Base-by-base conservation (phyloP, 2,888 invertebrate genomes). In the Netelia inedita region DNA sequence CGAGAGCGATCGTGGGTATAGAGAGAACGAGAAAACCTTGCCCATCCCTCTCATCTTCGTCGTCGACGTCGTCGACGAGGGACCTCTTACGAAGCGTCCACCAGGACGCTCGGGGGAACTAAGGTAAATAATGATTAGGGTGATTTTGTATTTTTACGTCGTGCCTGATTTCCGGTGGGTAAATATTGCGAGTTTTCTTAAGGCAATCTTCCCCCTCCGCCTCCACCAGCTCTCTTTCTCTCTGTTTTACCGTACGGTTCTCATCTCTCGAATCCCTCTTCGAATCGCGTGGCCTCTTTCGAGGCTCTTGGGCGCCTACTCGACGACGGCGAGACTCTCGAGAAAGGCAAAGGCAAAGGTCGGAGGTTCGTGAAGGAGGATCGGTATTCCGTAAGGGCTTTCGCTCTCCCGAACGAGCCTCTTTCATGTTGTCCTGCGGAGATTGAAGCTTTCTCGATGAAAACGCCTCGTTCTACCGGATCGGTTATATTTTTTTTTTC, bases 151-250 rank as follows among this genome's bases (percentile, higher is more conserved):
- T 92, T 92, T 92, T 91, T 91, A 92, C 91, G 89, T 90, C 89
- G 91, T 89, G 92, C 91, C 91, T 92, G 92, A 92, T 92, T 92
- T 92, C 91, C 89, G 90, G 88, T 89, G 89, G 86, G 91, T 92
- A 92, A 92, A 92, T 92, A 92, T 92, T 91, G 92, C 89, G 91
- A 92, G 91, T 92, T 92, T 92, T 92, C 91, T 92, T 90, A 91
- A 92, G 91, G 90, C 89, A 78, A 82, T 72, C 79, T 79, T 84
- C 79, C 87, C 76, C 83, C 50, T 68, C 50, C 63, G 69, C 78
- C 83, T 76, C 73, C 41, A 63, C 43, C 50, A 28, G 46, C 59
- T 74, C 76, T 59, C 79, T 71, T 46, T 71, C 35, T 6, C 66
- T 88, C 84, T 61, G 61, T 21, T 68, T 68, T 14, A 65, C 68